These are phyloP conservation scores for Percopsis omiscomaycus DNA, from an alignment of 2,797 vertebrate genomes.

Conservation along the genomic window DNA sequence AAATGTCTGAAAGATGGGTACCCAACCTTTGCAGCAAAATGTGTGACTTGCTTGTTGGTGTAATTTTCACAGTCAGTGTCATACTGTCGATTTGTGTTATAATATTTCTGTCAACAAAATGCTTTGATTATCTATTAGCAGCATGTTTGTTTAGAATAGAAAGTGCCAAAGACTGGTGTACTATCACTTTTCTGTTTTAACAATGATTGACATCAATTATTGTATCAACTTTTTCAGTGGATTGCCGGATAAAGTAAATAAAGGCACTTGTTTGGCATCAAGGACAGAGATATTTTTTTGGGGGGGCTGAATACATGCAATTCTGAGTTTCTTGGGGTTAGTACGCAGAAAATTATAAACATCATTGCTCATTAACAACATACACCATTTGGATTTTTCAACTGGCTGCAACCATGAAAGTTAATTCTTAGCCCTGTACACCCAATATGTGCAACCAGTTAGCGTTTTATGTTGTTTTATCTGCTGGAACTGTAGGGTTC, in stretches of 20 bases:
- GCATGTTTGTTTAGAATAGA: constrained; percentile 71
- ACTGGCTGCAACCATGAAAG: too few relatives aligned
- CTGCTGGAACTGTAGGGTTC: too few relatives aligned
- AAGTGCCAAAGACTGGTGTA: constrained; percentile 64
- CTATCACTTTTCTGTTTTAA: constrained; percentile 44
- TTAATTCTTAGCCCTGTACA: too few relatives aligned
- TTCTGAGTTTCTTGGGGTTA: too few relatives aligned
- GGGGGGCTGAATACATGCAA: too few relatives aligned
- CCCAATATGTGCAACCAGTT: too few relatives aligned
- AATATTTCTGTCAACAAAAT: constrained; percentile 45
- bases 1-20: constrained; percentile 32
- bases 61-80: constrained; percentile 52
- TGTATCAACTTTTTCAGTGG: constrained; percentile 49
- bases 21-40: constrained; percentile 40
- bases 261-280: constrained; percentile 52
- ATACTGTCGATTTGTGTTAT: constrained; percentile 48
- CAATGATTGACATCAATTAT: constrained; percentile 36
- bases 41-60: constrained; percentile 50
- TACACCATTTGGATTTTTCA: too few relatives aligned
- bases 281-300: constrained; percentile 7
- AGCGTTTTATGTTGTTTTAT: too few relatives aligned
- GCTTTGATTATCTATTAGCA: constrained; percentile 47
- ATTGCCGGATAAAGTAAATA: constrained; percentile 54
- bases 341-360: too few relatives aligned
- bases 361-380: too few relatives aligned